Conservation (phyloP, 2,888 invertebrate genomes). For the Stenoptilia bipunctidactyla region DNA sequence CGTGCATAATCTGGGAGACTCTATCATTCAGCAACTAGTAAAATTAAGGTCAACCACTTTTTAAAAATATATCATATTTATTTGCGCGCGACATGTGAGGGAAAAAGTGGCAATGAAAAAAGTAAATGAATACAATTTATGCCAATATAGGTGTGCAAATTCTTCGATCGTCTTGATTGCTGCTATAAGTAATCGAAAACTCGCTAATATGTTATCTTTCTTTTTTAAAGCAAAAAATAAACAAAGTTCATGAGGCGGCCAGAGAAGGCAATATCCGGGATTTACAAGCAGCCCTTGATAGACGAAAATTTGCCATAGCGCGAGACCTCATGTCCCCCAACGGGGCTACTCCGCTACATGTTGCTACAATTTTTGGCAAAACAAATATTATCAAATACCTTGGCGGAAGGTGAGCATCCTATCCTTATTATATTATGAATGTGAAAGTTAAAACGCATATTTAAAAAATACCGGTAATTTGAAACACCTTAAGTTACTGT, state of each 20-base stretch:
- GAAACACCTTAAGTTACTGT: too few species aligned
- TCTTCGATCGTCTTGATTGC: too few species aligned
- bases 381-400: slow-evolving; percentile 81
- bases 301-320: slow-evolving; percentile 92
- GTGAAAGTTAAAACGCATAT: background rate
- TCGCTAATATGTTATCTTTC: background rate
- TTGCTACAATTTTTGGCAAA: slow-evolving; percentile 87
- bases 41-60: too few species aligned
- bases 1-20: too few species aligned
- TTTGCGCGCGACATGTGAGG: too few species aligned
- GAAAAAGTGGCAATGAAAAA: too few species aligned
- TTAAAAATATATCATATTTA: too few species aligned
- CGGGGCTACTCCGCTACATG: slow-evolving; percentile 89
- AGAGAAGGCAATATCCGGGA: slow-evolving; percentile 87
- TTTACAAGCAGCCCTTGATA: slow-evolving; percentile 86
- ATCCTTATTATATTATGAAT: background rate
- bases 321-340: slow-evolving; percentile 86
- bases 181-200: too few species aligned
- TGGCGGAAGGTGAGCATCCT: slow-evolving; percentile 50
- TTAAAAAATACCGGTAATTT: background rate
- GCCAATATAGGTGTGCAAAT: too few species aligned
- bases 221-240: slow-evolving; percentile 83
- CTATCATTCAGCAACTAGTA: too few species aligned
- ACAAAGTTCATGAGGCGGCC: slow-evolving; percentile 88
- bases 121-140: too few species aligned